Evolutionary conservation across 1,140 invertebrate genomes (phyloP), one percentile per base, ranked within the genome.

Genomic region (Cydia amplana): DNA sequence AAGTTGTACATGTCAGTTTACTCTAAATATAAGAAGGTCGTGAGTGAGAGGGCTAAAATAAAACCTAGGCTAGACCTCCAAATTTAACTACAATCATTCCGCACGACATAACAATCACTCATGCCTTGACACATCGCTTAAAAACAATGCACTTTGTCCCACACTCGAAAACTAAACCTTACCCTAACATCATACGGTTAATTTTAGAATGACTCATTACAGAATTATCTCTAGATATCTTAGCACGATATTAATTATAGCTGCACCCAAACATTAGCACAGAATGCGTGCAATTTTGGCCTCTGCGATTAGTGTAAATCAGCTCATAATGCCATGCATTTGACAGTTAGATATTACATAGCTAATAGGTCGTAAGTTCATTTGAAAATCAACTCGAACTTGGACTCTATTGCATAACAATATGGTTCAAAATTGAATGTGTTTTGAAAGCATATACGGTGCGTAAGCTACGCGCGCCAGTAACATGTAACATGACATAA

Each of bases 81-180:
- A 32, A 67, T 67, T 32, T 36, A 67, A 67, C 23, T n/a, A 67
- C 64, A 32, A 28, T 36, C 0, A 67, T 36, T 67, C 64, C 25
- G 64, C 64, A 67, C 64, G 64, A 67, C 63, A 64, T 28, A 7
- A 67, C 64, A 67, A 67, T 67, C 64, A 28, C 25, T 67, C 64
- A 67, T 36, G 25, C 12, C 64, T 67, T 67, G 25, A 67, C 64
- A 67, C 18, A 36, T 67, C 64, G 20, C 18, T n/a, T 60, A 60
- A 60, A 60, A 60, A 60, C 55, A 60, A 60, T 60, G 55, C 55
- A 60, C 20, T 23, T 23, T 20, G 10, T 20, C 12, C 49, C 16
- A 60, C 10, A 60, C 2, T 60, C 4, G 1, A 2, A 60, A 60
- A 20, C 16, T 60, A 60, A 60, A 60, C 55, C 20, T 20, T 60